Base-by-base conservation (phyloP, 2,888 invertebrate species). In the Dastarcus helophoroides region DNA sequence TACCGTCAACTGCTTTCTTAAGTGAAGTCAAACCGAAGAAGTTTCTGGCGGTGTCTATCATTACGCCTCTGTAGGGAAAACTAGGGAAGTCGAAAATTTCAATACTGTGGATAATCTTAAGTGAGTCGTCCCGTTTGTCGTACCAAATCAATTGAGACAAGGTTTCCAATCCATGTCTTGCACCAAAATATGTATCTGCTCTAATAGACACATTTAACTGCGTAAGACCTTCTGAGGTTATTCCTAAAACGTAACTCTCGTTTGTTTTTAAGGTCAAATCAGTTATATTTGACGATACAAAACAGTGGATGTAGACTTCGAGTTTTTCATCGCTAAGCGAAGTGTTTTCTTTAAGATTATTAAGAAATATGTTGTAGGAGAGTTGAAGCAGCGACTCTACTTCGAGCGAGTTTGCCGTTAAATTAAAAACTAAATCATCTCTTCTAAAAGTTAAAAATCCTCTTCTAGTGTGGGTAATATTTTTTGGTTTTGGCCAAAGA, bases 41-140 rank as follows among this genome's bases (percentile, higher is more conserved):
- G 58, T 91, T 90, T 16, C 94, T 66, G 0, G 90, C 80, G 0
- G 93, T 88, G 53, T 94, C 94, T 25, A 94, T 62, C 55, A 91
- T 71, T 0, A 94, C 56, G 2, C 93, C 91, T 26, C 94, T 73
- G 57, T 85, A 88, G 0, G 67, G 53, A 51, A 77, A 80, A 16
- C 74, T 67, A 0, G 94, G 93, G 15, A 69, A 72, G 57, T 94
- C 93, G 28, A 69, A 64, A 2, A 82, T 65, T 3, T 64, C 58
- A 0, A 75, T 73, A 25, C 73, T 73, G 32, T 75, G 69, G 0
- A 81, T 56, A 7, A 73, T 67, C 11, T 73, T 64, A 17, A 81
- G 58, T 1, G 70, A 59, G 4, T 72, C 69, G 1, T 64, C 64
- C 25, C 64, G 63, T 11, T 76, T 73, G 38, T 82, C 81, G 46